phyloP scores from a whole-genome alignment of 2,113 vertebrate species.

The Halichoeres trimaculatus region DNA sequence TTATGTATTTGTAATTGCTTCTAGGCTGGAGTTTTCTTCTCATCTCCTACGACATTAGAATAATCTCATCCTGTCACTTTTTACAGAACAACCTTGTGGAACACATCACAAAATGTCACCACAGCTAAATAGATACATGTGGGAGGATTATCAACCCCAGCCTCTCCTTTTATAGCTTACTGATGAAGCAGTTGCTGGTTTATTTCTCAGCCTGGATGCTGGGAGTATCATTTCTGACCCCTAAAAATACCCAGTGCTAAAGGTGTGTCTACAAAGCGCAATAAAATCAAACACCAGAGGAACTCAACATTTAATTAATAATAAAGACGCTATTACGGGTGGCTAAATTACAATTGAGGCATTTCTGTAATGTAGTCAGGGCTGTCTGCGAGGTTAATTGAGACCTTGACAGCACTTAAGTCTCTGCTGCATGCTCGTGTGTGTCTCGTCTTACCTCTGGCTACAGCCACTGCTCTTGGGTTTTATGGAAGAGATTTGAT shows the following conservation, averaged over 20 bases:
- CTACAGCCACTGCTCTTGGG: conserved; percentile 31
- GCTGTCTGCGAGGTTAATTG: conserved; percentile 67
- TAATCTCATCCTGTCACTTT: neutral
- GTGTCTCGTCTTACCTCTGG: conserved; percentile 56
- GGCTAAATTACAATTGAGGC: conserved; percentile 55
- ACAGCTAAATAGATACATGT: neutral
- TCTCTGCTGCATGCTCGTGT: conserved; percentile 24
- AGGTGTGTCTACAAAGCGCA: conserved; percentile 1
- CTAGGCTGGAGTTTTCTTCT: too few species aligned
- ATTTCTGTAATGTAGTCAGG: conserved; percentile 52
- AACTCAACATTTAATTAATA: conserved; percentile 55
- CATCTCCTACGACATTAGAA: too few species aligned
- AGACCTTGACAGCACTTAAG: conserved; percentile 68
- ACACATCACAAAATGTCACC: neutral
- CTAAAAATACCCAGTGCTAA: neutral
- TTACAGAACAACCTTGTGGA: neutral
- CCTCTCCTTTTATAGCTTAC: neutral
- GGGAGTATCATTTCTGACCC: conserved; percentile 9
- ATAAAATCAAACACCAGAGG: conserved; percentile 34
- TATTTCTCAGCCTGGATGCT: neutral
- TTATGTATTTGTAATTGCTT: too few species aligned
- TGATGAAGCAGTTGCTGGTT: conserved; percentile 14
- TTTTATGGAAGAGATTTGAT: conserved; percentile 60
- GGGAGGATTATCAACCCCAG: neutral
- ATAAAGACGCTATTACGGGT: conserved; percentile 28